These are phyloP conservation scores for Cheilosia soror DNA, from an alignment of 2,888 invertebrate species.

Conservation along the genomic window DNA sequence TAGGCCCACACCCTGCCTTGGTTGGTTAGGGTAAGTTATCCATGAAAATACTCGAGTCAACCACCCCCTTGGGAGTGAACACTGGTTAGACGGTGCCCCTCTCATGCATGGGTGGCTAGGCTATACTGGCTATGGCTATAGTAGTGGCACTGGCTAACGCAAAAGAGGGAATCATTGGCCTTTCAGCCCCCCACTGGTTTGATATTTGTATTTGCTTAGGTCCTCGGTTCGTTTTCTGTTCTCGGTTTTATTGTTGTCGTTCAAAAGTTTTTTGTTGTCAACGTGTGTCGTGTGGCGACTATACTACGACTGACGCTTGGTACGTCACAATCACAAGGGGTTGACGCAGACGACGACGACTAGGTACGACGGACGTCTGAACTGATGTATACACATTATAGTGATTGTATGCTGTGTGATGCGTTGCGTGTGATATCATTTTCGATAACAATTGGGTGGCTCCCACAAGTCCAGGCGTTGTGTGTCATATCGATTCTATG, in stretches of 20 bases:
- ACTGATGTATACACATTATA: constrained; percentile 43
- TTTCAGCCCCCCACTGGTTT: constrained; percentile 38
- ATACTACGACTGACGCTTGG: background rate
- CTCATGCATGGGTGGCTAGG: background rate
- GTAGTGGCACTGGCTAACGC: constrained; percentile 5
- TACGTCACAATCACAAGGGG: constrained; percentile 24
- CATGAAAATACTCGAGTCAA: constrained; percentile 46
- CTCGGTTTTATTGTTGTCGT: background rate
- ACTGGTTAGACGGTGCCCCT: constrained; percentile 36
- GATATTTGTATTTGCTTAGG: constrained; percentile 61
- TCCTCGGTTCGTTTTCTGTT: constrained; percentile 52
- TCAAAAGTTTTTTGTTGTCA: constrained; percentile 8
- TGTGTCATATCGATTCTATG: constrained; percentile 58
- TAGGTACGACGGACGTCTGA: constrained; percentile 17
- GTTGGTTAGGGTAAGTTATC: constrained; percentile 43
- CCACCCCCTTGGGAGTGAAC: constrained; percentile 52
- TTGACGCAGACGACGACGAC: constrained; percentile 8
- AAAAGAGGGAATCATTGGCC: constrained; percentile 41
- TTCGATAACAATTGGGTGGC: constrained; percentile 74
- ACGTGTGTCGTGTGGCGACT: constrained; percentile 3
- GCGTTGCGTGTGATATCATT: constrained; percentile 72
- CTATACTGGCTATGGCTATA: background rate
- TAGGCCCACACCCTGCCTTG: constrained; percentile 11
- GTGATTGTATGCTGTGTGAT: constrained; percentile 52
- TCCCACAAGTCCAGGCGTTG: constrained; percentile 65